Conservation (phyloP, 2,113 vertebrate genomes). For the Rostratula benghalensis region DNA sequence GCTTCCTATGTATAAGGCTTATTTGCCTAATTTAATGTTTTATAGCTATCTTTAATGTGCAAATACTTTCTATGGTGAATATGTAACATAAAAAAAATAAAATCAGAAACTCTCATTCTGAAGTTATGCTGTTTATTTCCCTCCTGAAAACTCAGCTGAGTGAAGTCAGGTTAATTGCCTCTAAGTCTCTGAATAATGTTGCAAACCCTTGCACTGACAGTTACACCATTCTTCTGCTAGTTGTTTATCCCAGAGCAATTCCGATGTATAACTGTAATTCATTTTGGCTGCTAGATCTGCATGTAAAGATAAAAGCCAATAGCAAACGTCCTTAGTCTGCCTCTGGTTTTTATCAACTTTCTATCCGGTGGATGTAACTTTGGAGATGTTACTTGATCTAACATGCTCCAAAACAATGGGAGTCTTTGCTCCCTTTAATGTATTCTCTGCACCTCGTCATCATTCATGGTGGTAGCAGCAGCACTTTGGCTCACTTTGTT, state of each 20-base stretch:
- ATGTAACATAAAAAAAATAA: neutral
- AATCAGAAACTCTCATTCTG: constrained; percentile 19
- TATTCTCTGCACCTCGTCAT: neutral
- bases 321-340: constrained; percentile 23
- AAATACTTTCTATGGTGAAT: constrained; percentile 38
- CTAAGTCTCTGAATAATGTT: constrained; percentile 47
- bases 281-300: constrained; percentile 56
- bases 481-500: neutral
- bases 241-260: constrained; percentile 32
- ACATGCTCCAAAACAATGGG: neutral
- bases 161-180: constrained; percentile 58
- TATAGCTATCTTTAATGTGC: constrained; percentile 37
- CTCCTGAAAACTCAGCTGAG: constrained; percentile 33
- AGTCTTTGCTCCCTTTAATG: constrained; percentile 21
- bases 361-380: constrained; percentile 3
- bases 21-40: constrained; percentile 40
- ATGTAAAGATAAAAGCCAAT: constrained; percentile 34
- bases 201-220: constrained; percentile 41
- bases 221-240: constrained; percentile 39
- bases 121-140: constrained; percentile 30
- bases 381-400: constrained; percentile 51
- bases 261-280: constrained; percentile 53
- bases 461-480: neutral
- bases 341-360: constrained; percentile 24
- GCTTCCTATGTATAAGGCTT: neutral